phyloP scores from a whole-genome alignment of 1,140 invertebrate genomes.

The Cydia splendana region DNA sequence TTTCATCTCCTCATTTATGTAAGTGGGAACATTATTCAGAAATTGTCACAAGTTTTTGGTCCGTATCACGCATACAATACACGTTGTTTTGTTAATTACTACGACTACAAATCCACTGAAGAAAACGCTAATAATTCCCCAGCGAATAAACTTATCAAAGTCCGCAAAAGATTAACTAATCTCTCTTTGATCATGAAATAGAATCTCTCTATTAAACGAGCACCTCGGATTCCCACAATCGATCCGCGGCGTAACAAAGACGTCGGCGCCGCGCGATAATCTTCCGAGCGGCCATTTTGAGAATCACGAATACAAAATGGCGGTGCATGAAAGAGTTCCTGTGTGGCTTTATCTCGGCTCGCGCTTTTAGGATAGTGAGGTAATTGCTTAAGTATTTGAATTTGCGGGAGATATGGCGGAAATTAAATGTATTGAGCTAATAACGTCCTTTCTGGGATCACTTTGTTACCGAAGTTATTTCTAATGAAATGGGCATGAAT shows the following conservation, averaged over 20 bases:
- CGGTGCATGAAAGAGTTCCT: conserved; percentile 15
- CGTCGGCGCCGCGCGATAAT: conserved; percentile 16
- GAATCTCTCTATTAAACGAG: conserved; percentile 20
- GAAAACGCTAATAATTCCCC: not conserved
- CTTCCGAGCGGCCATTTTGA: conserved; percentile 2
- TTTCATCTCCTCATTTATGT: not conserved
- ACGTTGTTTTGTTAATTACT: not conserved
- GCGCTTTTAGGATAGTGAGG: conserved; percentile 3
- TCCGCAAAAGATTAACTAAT: conserved; percentile 19
- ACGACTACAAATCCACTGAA: not conserved
- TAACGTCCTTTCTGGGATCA: not conserved
- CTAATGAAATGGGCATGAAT: too few relatives aligned
- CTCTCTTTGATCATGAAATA: conserved; percentile 13
- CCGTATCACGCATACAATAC: not conserved
- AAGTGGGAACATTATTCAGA: not conserved
- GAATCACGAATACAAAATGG: conserved; percentile 17
- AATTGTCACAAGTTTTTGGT: not conserved
- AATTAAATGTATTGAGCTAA: not conserved
- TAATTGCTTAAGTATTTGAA: conserved; percentile 14
- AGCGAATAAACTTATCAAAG: not conserved
- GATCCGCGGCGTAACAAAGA: conserved; percentile 20
- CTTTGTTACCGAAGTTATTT: too few relatives aligned
- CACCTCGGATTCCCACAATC: conserved; percentile 15
- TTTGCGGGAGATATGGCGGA: not conserved
- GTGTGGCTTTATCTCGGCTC: conserved; percentile 3